Evolutionary conservation across 2,888 invertebrate genomes (phyloP).

Genomic region (Sepiola atlantica): DNA sequence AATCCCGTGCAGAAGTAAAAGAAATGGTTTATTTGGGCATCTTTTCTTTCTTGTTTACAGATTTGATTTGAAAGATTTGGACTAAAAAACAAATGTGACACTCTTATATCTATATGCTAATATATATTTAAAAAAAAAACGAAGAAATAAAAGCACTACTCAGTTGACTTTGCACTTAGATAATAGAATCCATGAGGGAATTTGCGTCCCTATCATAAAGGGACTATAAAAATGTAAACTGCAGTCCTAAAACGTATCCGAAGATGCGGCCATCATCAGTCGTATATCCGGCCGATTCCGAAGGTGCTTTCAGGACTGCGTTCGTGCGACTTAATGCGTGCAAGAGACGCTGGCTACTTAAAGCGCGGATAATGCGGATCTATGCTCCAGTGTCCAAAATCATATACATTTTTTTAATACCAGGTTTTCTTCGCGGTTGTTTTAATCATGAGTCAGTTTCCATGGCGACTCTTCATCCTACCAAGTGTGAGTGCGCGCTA

Average conservation of each 20-base stretch:
- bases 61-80: too few relatives aligned
- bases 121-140: neutral
- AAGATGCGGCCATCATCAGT: neutral
- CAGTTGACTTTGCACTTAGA: neutral
- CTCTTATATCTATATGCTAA: neutral
- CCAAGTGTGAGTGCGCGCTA: neutral
- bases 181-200: neutral
- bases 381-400: neutral
- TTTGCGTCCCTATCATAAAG: neutral
- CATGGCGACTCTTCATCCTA: slow-evolving; percentile 13
- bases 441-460: neutral
- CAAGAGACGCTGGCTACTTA: neutral
- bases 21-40: neutral
- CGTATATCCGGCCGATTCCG: neutral
- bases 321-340: neutral
- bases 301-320: neutral
- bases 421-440: neutral
- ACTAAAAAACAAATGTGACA: neutral
- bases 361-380: neutral
- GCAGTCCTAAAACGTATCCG: neutral
- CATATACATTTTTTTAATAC: neutral
- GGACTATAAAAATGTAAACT: neutral
- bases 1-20: neutral
- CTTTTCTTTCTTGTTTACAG: neutral
- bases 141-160: too few relatives aligned